Percentiles rank a stretch among this genome's conserved stretches.
These are phyloP conservation scores for Pseudorhombus dupliciocellatus DNA, from an alignment of 2,113 vertebrate species.

Conservation along the genomic window DNA sequence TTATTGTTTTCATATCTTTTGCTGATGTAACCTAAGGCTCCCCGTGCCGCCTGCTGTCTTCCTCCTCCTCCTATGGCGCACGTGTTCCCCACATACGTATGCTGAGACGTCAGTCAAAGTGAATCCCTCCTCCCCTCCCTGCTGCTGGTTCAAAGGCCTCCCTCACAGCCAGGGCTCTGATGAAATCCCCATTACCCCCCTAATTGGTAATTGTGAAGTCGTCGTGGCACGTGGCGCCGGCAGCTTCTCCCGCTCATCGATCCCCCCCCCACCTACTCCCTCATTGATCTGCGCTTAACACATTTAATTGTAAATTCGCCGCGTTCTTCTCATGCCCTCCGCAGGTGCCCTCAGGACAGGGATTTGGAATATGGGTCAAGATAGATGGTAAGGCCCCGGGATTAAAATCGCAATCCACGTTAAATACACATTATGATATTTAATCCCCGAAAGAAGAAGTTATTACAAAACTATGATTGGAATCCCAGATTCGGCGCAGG, in stretches of 20 bases:
- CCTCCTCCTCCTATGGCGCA: slow-evolving; percentile 4
- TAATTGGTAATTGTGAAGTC: slow-evolving; percentile 66
- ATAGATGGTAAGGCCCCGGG: slow-evolving; percentile 56
- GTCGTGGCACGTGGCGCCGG: slow-evolving; percentile 30
- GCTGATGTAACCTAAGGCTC: not conserved
- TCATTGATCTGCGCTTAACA: slow-evolving; percentile 64
- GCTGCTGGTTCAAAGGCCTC: slow-evolving; percentile 55
- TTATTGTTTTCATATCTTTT: not conserved
- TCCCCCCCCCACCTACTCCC: slow-evolving; percentile 17
- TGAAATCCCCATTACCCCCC: slow-evolving; percentile 57
- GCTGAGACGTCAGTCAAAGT: slow-evolving; percentile 34
- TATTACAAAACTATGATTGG: slow-evolving; percentile 61
- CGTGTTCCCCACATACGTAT: slow-evolving; percentile 29
- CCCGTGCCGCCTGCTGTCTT: slow-evolving; percentile 22
- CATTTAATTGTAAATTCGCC: slow-evolving; percentile 62
- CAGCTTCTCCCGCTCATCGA: slow-evolving; percentile 43
- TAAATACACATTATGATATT: slow-evolving; percentile 58
- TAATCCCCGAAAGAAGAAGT: slow-evolving; percentile 65
- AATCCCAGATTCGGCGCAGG: slow-evolving; percentile 37
- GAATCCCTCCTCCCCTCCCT: slow-evolving; percentile 25
- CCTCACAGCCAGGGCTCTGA: slow-evolving; percentile 51
- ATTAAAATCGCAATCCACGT: slow-evolving; percentile 69
- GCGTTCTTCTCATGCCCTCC: slow-evolving; percentile 22
- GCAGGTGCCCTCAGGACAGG: slow-evolving; percentile 29
- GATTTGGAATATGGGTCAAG: slow-evolving; percentile 66